Evolutionary conservation across 2,888 invertebrate genomes (phyloP).

Genomic region (Torymus aiolomorphi): DNA sequence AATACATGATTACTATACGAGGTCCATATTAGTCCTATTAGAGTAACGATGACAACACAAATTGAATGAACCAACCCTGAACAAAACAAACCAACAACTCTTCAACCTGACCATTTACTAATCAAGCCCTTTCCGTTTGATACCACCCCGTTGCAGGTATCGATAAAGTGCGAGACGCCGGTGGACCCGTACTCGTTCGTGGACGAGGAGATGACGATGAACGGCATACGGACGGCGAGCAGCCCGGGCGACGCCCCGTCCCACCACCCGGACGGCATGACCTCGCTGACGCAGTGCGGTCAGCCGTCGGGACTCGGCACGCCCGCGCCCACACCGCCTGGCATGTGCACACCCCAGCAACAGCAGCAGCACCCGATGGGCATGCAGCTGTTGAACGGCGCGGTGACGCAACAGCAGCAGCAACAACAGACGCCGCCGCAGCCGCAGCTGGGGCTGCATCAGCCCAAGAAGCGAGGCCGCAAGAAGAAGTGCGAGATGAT

Average conservation of each 20-base stretch:
- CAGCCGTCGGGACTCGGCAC: slow-evolving; percentile 67
- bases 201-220: slow-evolving; percentile 84
- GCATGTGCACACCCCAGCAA: slow-evolving; percentile 59
- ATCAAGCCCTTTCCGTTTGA: too few species aligned
- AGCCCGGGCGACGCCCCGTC: slow-evolving; percentile 70
- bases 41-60: too few species aligned
- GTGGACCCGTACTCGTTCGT: slow-evolving; percentile 92
- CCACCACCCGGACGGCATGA: slow-evolving; percentile 65
- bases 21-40: too few species aligned
- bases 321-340: slow-evolving; percentile 70
- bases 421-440: slow-evolving; percentile 59
- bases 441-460: slow-evolving; percentile 62
- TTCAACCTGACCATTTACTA: too few species aligned
- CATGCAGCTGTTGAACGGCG: slow-evolving; percentile 68
- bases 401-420: slow-evolving; percentile 69
- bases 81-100: too few species aligned
- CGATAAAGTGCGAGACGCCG: slow-evolving; percentile 79
- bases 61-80: too few species aligned
- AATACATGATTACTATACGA: too few species aligned
- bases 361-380: slow-evolving; percentile 65
- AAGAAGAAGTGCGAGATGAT: slow-evolving; percentile 85
- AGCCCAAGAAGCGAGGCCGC: slow-evolving; percentile 89
- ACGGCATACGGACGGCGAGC: slow-evolving; percentile 78
- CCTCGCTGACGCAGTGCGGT: too few species aligned
- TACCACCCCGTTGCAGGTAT: slow-evolving; percentile 63